phyloP scores from a whole-genome alignment of 2,113 vertebrate species.

The Scomber scombrus region DNA sequence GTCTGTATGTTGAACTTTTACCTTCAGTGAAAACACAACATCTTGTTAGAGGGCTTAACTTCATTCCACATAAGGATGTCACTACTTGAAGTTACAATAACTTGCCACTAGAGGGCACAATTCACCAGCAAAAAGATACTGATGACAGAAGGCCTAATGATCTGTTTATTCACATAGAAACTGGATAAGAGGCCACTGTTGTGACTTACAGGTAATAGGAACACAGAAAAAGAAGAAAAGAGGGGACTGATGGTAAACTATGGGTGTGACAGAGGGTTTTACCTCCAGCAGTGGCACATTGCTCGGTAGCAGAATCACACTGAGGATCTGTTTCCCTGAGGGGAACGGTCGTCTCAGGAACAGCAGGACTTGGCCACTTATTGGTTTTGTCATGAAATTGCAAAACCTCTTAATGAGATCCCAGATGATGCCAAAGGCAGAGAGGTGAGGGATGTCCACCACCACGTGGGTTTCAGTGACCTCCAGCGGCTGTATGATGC shows the following conservation, averaged over 20 bases:
- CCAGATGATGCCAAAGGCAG: constrained; percentile 14
- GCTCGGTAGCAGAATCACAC: constrained; percentile 17
- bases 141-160: no score
- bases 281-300: constrained; percentile 21
- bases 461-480: constrained; percentile 15
- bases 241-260: no score
- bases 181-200: no score
- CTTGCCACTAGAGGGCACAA: no score
- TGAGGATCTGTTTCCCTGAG: not conserved
- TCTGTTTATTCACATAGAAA: no score
- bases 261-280: not conserved
- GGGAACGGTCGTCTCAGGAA: not conserved
- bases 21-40: not conserved
- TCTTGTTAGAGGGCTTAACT: no score
- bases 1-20: not conserved
- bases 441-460: not conserved
- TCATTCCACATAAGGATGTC: no score
- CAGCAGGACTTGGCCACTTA: not conserved
- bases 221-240: no score
- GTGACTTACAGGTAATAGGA: no score
- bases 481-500: not conserved
- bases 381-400: not conserved
- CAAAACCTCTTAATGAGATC: not conserved
- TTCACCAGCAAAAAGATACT: no score
- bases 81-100: no score